Base-by-base conservation (phyloP, 2,888 invertebrate genomes). In the Lycophotia porphyrea region DNA sequence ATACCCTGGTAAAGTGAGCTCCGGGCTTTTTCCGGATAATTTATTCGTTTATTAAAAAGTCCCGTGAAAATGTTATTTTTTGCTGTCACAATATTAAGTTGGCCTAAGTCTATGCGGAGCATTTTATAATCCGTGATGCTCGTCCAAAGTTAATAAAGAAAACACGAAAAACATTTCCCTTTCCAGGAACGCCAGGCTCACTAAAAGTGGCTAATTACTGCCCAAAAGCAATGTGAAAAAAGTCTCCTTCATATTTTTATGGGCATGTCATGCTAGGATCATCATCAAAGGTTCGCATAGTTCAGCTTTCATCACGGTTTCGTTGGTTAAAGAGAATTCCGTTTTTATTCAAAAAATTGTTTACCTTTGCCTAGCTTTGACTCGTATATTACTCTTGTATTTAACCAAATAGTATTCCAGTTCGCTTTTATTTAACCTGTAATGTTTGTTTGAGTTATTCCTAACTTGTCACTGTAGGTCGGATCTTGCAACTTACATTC, bases 1-100 rank as follows among this genome's bases (percentile, higher is more conserved):
- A 86, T 88, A 86, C 78, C 83, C 78, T 76, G 80, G 83, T 89
- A 85, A 90, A 89, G 86, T 85, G 87, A 88, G 87, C 87, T 81
- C 84, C 60, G 67, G 71, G 82, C 75, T 81, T 89, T 90, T 89
- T 85, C 86, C 86, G 74, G 70, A 85, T 84, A 86, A 88, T 87
- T 86, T 87, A 87, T 84, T 81, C 74, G 76, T 78, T 79, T 80
- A 87, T 87, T 78, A 84, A 84, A 85, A 77, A 72, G 61, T 73
- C 67, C 58, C 36, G 66, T 55, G 70, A 67, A 78, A 69, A 55
- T 39, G 73, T 72, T 74, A 39, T 75, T 80, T 80, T 76, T 79
- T 74, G 60, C 69, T 78, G 61, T 84, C 84, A 74, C 71, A 69
- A 64, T 79, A 79, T 84, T 82, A 76, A 76, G 68, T 78, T 78